Evolutionary conservation across 2,888 invertebrate genomes (phyloP), one percentile per base, ranked within the genome.

Genomic region (Prosapia bicincta): DNA sequence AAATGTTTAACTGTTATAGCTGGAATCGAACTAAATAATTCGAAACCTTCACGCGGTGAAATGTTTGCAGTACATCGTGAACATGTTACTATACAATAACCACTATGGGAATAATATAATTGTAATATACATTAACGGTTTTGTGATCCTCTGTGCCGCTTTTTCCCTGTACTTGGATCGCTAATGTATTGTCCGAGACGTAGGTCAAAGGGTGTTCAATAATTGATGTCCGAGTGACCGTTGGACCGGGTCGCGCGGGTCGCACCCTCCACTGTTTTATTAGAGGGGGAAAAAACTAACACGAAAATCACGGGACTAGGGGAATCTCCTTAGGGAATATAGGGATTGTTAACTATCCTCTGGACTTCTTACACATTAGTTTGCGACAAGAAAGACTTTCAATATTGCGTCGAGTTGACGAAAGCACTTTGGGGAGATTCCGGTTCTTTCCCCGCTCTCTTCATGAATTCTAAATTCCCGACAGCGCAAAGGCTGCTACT

Each of bases 281-380:
- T n/a, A 32, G 72, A 66, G 26, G 69, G 69, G 69, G 30, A 26
- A 30, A 23, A 30, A 43, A 72, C 72, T 65, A 66, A 72, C 72
- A 72, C 66, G 72, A 30, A 72, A 72, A 72, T 72, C 72, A 72
- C 72, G 32, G 65, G 69, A 43, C 32, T 43, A 43, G 70, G 70
- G 70, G 20, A 26, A 38, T 24, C n/a, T 70, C 70, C 70, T 43
- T 15, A 3, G 70, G 70, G 70, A 70, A 24, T 32, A 13, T 43
- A 23, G 26, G 67, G 67, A 26, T 28, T 67, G 67, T 28, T 28
- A 26, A 26, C 26, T 67, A 26, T 67, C 67, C 67, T 5, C 3
- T 54, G 54, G 54, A 54, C 54, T n/a, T 54, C 54, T 54, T 54
- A 54, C 20, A 20, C 54, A 54, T 54, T 54, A 54, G 20, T 54